Percentiles rank a stretch among this genome's conserved stretches.
Evolutionary conservation across 2,113 vertebrate genomes (phyloP).

Genomic region (Calyptommatus sinebrachiatus): DNA sequence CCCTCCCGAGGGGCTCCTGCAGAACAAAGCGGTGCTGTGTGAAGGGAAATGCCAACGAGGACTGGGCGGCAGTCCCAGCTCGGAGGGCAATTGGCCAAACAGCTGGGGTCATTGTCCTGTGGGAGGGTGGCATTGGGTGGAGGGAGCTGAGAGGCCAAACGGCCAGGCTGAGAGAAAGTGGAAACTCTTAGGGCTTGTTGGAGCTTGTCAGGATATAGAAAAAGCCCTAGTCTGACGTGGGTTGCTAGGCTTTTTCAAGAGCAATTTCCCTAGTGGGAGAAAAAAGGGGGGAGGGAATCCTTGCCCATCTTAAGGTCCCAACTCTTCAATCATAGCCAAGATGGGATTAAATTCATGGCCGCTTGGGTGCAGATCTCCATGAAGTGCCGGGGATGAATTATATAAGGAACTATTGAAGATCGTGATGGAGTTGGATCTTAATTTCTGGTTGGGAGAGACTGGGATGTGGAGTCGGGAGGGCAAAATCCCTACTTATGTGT

Average conservation of each 20-base stretch:
- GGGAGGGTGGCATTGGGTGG: background rate
- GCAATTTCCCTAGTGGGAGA: background rate
- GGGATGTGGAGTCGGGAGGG: too few relatives aligned
- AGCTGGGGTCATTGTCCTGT: constrained; percentile 26
- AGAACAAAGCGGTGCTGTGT: constrained; percentile 24
- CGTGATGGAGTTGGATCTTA: too few relatives aligned
- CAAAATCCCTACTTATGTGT: too few relatives aligned
- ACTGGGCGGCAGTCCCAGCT: constrained; percentile 27
- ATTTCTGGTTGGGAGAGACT: too few relatives aligned
- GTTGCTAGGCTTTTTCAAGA: background rate
- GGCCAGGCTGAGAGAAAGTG: background rate
- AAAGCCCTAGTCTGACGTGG: background rate
- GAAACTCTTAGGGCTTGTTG: constrained; percentile 11
- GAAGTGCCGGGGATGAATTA: background rate
- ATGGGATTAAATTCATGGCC: background rate
- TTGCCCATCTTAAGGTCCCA: background rate
- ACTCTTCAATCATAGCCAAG: background rate
- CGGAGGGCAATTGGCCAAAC: constrained; percentile 18
- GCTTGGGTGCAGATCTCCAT: background rate
- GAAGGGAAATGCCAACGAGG: constrained; percentile 9
- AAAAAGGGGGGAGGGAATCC: background rate
- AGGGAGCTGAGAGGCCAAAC: background rate
- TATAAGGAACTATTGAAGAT: too few relatives aligned
- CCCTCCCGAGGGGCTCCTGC: background rate
- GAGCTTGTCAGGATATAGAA: background rate